Base-by-base conservation (phyloP, 2,113 vertebrate species). In the Salvator merianae region DNA sequence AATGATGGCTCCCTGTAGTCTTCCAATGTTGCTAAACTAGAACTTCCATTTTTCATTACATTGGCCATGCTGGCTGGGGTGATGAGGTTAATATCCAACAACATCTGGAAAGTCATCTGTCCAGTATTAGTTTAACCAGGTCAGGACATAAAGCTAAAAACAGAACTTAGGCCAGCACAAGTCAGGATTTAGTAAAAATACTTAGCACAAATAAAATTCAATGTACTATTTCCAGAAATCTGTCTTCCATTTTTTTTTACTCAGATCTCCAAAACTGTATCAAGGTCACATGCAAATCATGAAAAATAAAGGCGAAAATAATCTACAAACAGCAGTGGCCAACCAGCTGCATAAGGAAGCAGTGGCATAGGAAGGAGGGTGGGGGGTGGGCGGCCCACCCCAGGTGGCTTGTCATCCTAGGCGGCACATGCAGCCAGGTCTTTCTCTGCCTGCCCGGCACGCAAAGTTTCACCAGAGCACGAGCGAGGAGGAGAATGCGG, bases 191-290 rank as follows among this genome's bases (percentile, higher is more conserved):
- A 24, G 12, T 66, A 18, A 89, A 87, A 77, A 0, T 40, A 83
- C n/a, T 85, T 0, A 0, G 2, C 36, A 24, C 20, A 16, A 50
- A 30, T 83, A 75, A 75, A 90, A 69, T 65, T 7, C 43, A 47
- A 30, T 22, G 5, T 34, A 72, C 26, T 55, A 69, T 65, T 0
- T 5, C 32, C 88, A 81, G 65, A 7, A 79, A 65, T 3, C 73
- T 55, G 86, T 32, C 3, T 88, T 85, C 77, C 14, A 7, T 84
- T 82, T 55, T 9, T n/a, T n/a, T 87, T 79, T 77, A 2, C 5
- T 0, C 0, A 76, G 18, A 69, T 32, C 68, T 24, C 70, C 84
- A 77, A 86, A 80, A 66, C 75, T 0, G 1, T 32, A 75, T n/a
- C 43, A 34, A 50, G 70, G 1, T 77, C 53, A 38, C 4, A 22